A percentile compares a stretch with the other conserved stretches of the same genome.
phyloP scores from a whole-genome alignment of 2,888 invertebrate genomes.

The Phlogophora meticulosa region DNA sequence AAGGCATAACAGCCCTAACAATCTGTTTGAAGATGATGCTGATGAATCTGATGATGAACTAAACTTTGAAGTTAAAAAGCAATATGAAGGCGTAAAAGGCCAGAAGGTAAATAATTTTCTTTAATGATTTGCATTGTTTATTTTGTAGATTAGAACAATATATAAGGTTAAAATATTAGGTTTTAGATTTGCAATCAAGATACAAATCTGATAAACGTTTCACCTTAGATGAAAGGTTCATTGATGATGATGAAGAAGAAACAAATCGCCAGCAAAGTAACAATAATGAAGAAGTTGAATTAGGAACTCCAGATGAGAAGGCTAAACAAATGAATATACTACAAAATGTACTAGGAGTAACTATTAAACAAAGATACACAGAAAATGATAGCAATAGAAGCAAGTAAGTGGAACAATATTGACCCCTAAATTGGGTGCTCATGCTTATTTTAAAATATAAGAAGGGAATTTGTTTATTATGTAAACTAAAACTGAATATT shows the following conservation, averaged over 20 bases:
- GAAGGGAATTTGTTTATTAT: background rate
- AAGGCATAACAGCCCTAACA: conserved; percentile 67
- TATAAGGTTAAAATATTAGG: conserved; percentile 77
- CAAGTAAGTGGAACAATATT: conserved; percentile 72
- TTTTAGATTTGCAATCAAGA: conserved; percentile 93
- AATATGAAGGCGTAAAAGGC: conserved; percentile 93
- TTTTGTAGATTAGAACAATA: conserved; percentile 39
- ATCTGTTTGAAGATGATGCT: conserved; percentile 87
- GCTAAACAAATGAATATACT: conserved; percentile 90
- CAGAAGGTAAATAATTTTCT: conserved; percentile 86
- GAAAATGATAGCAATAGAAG: conserved; percentile 72
- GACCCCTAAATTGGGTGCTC: background rate
- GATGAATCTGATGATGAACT: conserved; percentile 89
- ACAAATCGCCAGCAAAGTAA: conserved; percentile 78
- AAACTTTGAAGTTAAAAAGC: conserved; percentile 92
- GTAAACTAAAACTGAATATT: background rate
- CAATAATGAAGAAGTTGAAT: conserved; percentile 58
- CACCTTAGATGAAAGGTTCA: conserved; percentile 93
- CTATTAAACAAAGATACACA: conserved; percentile 75
- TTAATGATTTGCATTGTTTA: background rate
- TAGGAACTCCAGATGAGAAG: conserved; percentile 83
- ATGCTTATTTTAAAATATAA: too few relatives aligned
- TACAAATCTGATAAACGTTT: conserved; percentile 95
- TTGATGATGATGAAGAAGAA: conserved; percentile 86
- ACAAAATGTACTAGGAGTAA: conserved; percentile 89